Evolutionary conservation across 2,113 vertebrate species (phyloP).

Genomic region (Pseudorectes ferrugineus): DNA sequence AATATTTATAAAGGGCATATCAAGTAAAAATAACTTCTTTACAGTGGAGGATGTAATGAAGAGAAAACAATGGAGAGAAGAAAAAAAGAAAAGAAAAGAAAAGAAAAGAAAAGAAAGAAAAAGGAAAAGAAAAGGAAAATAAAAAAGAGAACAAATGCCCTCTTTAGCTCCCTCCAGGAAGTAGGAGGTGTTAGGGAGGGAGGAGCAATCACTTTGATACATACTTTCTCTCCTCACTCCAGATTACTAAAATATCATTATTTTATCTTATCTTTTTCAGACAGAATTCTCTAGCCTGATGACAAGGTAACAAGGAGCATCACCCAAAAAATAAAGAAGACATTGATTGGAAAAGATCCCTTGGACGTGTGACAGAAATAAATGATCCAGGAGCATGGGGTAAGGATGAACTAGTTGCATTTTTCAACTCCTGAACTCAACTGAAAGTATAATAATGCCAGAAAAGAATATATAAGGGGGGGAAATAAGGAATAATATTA

Average conservation of each 20-base stretch:
- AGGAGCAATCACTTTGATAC: not conserved
- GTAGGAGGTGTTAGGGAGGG: not conserved
- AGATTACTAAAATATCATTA: not conserved
- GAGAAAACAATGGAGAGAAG: too few species aligned
- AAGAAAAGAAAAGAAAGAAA: not conserved
- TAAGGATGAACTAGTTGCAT: not conserved
- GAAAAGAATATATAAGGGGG: not conserved
- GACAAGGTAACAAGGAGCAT: not conserved
- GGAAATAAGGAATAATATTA: not conserved
- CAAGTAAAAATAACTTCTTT: too few species aligned
- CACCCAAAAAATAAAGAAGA: not conserved
- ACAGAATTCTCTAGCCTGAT: not conserved
- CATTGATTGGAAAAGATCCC: not conserved
- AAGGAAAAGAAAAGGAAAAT: too few species aligned
- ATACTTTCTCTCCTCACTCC: not conserved
- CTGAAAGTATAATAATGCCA: not conserved
- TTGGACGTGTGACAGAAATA: not conserved
- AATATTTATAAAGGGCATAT: too few species aligned
- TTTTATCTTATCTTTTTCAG: not conserved
- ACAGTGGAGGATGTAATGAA: too few species aligned
- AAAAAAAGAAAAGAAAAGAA: too few species aligned
- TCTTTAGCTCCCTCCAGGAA: not conserved
- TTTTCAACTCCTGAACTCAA: not conserved
- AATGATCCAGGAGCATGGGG: fast-evolving
- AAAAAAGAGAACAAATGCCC: not conserved